phyloP scores from a whole-genome alignment of 2,113 vertebrate genomes.

The Malurus alboscapulatus region DNA sequence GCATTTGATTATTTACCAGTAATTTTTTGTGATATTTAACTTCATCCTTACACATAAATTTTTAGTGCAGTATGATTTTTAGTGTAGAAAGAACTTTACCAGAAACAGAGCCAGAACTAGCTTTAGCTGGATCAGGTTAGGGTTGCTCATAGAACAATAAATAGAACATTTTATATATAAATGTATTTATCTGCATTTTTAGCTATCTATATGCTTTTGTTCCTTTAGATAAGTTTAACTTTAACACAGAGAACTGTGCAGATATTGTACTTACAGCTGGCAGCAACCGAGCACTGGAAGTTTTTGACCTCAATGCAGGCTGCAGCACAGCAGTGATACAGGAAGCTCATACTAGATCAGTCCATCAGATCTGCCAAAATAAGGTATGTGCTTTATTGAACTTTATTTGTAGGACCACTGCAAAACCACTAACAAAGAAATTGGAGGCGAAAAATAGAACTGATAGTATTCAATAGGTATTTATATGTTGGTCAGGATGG shows the following conservation, averaged over 20 bases:
- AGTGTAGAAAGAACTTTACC: neutral
- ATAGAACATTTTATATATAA: neutral
- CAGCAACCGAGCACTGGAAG: slow-evolving; percentile 79
- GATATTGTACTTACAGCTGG: slow-evolving; percentile 83
- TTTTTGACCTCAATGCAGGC: slow-evolving; percentile 85
- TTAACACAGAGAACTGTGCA: slow-evolving; percentile 61
- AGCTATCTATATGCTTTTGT: neutral
- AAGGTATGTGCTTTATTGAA: slow-evolving; percentile 69
- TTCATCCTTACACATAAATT: neutral
- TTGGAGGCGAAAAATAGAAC: neutral
- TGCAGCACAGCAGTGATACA: slow-evolving; percentile 70
- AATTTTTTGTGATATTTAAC: neutral
- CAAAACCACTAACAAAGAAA: neutral
- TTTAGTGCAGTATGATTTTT: neutral
- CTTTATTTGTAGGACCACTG: neutral
- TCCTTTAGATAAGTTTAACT: neutral
- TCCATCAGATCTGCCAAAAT: slow-evolving; percentile 88
- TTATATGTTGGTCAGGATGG: neutral
- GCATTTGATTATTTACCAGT: neutral
- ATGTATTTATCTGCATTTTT: neutral
- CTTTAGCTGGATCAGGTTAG: too few species aligned
- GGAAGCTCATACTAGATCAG: slow-evolving; percentile 79
- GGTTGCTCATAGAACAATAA: neutral
- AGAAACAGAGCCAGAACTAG: too few species aligned
- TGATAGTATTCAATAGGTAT: accelerated